Base-by-base conservation (phyloP, 2,797 vertebrate species). In the Xenentodon cancila region DNA sequence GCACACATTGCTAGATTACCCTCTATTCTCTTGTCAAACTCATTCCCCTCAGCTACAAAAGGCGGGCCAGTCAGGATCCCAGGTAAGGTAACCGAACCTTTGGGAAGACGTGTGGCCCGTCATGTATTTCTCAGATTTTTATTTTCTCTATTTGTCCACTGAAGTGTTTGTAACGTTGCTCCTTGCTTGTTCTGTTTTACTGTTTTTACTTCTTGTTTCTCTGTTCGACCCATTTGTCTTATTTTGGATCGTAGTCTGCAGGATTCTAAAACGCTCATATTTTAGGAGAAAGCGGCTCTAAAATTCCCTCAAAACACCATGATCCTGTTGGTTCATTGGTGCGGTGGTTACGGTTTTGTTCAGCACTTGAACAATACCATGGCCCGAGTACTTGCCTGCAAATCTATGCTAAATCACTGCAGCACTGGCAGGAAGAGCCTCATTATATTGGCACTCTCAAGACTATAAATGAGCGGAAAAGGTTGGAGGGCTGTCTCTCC, bases 1-100 rank as follows among this genome's bases (percentile, higher is more conserved):
- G 88, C 89, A 89, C 90, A 89, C 87, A 74, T 86, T 92, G 88
- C 90, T 89, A 90, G 89, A 90, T 92, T 92, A 89, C 88, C 87
- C 92, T 94, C 85, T 92, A 94, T 92, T 94, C 90, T 94, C 90
- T 94, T 94, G 93, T 94, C 91, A 92, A 94, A 94, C 92, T 89
- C 90, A 89, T 88, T 88, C 90, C 90, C 89, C 80, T 92, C 89
- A 94, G 93, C 93, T 94, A 92, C 92, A 93, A 94, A 94, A 94
- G 92, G 92, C 92, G 89, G 92, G 93, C 88, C 91, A 91, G 58
- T 87, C 92, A 82, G 92, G 89, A 93, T 66, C 81, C 55, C 91
- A 94, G 93, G 93, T 94, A 94, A 94, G 93, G 91, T 85, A 63
- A 87, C 85, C 88, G 75, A 81, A 84, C 72, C 80, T 84, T 82